Evolutionary conservation across 2,113 vertebrate species (phyloP), one percentile per base, ranked within the genome.

Genomic region (Petromus typicus): DNA sequence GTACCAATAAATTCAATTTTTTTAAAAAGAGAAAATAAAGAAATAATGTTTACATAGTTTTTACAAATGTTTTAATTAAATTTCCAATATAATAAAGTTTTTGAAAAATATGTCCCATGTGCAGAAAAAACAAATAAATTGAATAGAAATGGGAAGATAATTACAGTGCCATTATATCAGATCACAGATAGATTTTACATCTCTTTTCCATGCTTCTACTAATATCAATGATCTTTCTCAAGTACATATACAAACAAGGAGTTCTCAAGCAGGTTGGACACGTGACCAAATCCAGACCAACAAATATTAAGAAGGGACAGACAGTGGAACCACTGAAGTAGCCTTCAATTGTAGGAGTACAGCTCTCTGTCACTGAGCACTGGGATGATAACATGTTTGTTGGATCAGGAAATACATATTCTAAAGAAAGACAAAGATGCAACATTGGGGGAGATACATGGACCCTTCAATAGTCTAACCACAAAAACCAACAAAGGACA

Each of bases 251-350:
- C 30, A 81, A 61, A 17, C 1, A 56, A 13, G 25, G 32, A 22
- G 45, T 56, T 57, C 30, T 86, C n/a, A 27, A 1, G 59, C 51
- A n/a, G n/a, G 17, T 51, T 51, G 20, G 30, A 22, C 40, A n/a
- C 5, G 2, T 59, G 25, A 82, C 25, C 57, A 5, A 23, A 32
- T 83, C 45, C 27, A 51, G 3, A 54, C 7, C 27, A 20, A 22
- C 37, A 23, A 6, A 37, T 11, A 7, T 4, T 30, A 13, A 63
- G 27, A 37, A 1, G 8, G 34, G 1, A 54, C 17, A 0, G 34
- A 69, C 7, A 3, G 8, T 30, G 12, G 27, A 13, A 54, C 20
- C 43, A 43, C 30, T 75, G 73, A 51, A 61, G 66, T 4, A 32
- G 16, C 80, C 25, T 27, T 73, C 6, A 23, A n/a, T 5, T 30